Base-by-base conservation (phyloP, 2,888 invertebrate genomes). In the Clistopyga incitator region DNA sequence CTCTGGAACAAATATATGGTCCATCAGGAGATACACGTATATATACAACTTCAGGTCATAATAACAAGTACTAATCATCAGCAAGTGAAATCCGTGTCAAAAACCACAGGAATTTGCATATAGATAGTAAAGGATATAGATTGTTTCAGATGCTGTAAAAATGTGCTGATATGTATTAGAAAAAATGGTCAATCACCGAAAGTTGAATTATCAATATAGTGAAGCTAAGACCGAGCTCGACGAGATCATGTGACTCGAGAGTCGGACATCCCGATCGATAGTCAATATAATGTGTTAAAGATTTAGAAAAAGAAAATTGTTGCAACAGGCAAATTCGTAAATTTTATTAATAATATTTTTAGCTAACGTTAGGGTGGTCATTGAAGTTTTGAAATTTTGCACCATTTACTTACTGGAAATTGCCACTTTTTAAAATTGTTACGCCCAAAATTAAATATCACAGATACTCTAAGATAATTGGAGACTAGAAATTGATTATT, bases 231-330 rank as follows among this genome's bases (percentile, higher is more conserved):
- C 45, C 64, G n/a, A 42, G 25, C 56, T 13, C 23, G 15, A 70
- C 64, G 50, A 74, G 47, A 45, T 56, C 13, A 25, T 45, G 47
- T 15, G 52, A 68, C 20, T 56, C 79, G 72, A 74, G 18, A 72
- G 15, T 72, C 74, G 45, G 25, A 23, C 15, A 52, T 50, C 29
- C 68, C 45, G 50, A 15, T 80, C 50, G 52, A 80, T 75, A 75
- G 80, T 80, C 75, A 80, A 80, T 80, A 80, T 75, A 34, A 59
- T 34, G 59, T n/a, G 29, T 59, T 59, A 34, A 59, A 34, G 34
- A 59, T 34, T 56, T 18, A 23, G 18, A 34, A 59, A 34, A 59
- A 29, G 56, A 3, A 56, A 52, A 76, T 23, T 34, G 56, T 70
- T 47, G 67, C 18, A 79, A 78, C n/a, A 42, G 61, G 3, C 29